These are phyloP conservation scores for Aphidius ervi DNA, from an alignment of 1,140 invertebrate genomes.

Conservation along the genomic window DNA sequence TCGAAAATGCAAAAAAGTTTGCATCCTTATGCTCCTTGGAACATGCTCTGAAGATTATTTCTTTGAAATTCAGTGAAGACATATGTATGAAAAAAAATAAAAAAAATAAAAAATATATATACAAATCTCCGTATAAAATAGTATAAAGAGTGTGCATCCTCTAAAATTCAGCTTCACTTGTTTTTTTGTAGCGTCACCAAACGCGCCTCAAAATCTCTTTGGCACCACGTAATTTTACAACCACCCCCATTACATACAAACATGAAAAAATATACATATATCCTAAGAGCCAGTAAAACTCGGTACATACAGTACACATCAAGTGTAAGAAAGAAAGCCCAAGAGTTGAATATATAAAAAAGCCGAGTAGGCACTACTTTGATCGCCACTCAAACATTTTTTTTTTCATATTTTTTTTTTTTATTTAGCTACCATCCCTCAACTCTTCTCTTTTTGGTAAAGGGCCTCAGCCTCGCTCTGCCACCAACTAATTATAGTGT, in stretches of 20 bases:
- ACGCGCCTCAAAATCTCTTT: too few species aligned
- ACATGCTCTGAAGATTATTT: too few species aligned
- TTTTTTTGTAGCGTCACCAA: too few species aligned
- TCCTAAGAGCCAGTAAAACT: too few species aligned
- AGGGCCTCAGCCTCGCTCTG: conserved; percentile 16
- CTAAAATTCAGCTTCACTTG: too few species aligned
- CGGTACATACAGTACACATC: not conserved
- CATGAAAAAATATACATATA: not conserved
- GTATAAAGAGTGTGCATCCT: too few species aligned
- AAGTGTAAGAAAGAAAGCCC: conserved; percentile 18
- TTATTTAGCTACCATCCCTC: conserved; percentile 33
- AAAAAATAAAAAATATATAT: too few species aligned
- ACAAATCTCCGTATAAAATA: too few species aligned
- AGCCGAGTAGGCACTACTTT: conserved; percentile 41
- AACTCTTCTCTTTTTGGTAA: conserved; percentile 2
- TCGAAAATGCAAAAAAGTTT: conserved; percentile 18
- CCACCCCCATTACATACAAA: not conserved
- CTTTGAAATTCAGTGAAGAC: too few species aligned
- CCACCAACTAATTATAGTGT: conserved; percentile 50
- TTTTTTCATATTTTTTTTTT: too few species aligned
- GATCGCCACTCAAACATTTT: conserved; percentile 51
- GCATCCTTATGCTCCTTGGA: not conserved
- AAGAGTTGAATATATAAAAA: conserved; percentile 26
- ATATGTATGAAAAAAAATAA: too few species aligned
- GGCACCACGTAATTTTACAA: not conserved